These are phyloP conservation scores for Catotricha subobsoleta DNA, from an alignment of 2,888 invertebrate species.

Conservation along the genomic window DNA sequence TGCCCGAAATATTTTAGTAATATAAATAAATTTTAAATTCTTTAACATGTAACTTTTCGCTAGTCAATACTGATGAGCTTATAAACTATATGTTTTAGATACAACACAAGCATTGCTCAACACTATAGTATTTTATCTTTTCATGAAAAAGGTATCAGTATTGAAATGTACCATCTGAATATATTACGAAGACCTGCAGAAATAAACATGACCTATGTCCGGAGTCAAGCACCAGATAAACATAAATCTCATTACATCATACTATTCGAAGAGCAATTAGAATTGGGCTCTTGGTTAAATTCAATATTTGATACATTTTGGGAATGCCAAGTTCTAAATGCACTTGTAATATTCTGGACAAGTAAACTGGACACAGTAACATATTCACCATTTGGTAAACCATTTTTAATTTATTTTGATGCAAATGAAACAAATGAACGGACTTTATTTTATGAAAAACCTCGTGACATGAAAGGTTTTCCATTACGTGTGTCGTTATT, in stretches of 20 bases:
- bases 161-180: background rate
- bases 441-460: slow-evolving; percentile 19
- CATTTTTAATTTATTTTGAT: slow-evolving; percentile 24
- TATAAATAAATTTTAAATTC: background rate
- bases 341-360: slow-evolving; percentile 25
- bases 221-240: slow-evolving; percentile 20
- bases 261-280: slow-evolving; percentile 16
- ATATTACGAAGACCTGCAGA: background rate
- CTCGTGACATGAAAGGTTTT: slow-evolving; percentile 22
- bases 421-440: slow-evolving; percentile 11
- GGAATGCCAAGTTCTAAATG: slow-evolving; percentile 35
- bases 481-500: slow-evolving; percentile 21
- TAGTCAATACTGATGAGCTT: too few relatives aligned
- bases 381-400: slow-evolving; percentile 33
- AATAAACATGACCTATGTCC: slow-evolving; percentile 18
- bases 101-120: background rate
- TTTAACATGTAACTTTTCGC: too few relatives aligned
- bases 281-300: slow-evolving; percentile 20
- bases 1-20: too few relatives aligned
- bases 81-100: too few relatives aligned
- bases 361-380: slow-evolving; percentile 30
- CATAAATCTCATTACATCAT: slow-evolving; percentile 22
- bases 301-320: slow-evolving; percentile 34
- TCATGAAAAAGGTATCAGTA: background rate
- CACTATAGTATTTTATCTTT: too few relatives aligned